Conservation (phyloP, 2,888 invertebrate species). For the Dusona sp. region DNA sequence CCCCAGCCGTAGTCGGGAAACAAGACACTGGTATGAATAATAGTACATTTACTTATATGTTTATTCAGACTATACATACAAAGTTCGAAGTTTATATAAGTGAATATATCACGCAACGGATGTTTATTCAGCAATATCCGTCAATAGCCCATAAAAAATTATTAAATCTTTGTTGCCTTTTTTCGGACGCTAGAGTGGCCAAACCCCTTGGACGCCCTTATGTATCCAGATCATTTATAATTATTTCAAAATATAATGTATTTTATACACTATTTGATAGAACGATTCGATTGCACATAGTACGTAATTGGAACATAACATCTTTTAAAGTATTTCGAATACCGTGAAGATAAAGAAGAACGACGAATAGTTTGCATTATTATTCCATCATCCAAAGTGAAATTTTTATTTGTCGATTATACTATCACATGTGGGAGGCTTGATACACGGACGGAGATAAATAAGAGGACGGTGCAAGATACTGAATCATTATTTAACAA, state of each 20-base stretch:
- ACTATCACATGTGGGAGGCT: not conserved
- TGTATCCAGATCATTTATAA: not conserved
- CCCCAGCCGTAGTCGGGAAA: not conserved
- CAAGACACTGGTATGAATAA: not conserved
- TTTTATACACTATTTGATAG: not conserved
- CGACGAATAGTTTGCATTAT: not conserved
- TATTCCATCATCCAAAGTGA: not conserved
- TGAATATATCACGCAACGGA: not conserved
- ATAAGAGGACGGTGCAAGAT: not conserved
- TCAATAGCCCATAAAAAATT: not conserved
- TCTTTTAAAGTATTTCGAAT: not conserved
- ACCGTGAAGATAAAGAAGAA: not conserved
- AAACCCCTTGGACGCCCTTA: too few relatives aligned
- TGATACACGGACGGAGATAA: not conserved
- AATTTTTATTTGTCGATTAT: not conserved
- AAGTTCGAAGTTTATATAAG: not conserved
- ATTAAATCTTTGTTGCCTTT: too few relatives aligned
- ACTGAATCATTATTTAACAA: conserved; percentile 40
- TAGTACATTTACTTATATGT: not conserved
- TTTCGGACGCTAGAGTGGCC: too few relatives aligned
- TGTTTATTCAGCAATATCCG: not conserved
- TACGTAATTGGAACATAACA: not conserved
- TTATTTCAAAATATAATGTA: not conserved
- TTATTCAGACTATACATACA: not conserved
- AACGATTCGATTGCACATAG: not conserved